phyloP scores from a whole-genome alignment of 2,113 vertebrate species.

The Leptocoma aspasia region DNA sequence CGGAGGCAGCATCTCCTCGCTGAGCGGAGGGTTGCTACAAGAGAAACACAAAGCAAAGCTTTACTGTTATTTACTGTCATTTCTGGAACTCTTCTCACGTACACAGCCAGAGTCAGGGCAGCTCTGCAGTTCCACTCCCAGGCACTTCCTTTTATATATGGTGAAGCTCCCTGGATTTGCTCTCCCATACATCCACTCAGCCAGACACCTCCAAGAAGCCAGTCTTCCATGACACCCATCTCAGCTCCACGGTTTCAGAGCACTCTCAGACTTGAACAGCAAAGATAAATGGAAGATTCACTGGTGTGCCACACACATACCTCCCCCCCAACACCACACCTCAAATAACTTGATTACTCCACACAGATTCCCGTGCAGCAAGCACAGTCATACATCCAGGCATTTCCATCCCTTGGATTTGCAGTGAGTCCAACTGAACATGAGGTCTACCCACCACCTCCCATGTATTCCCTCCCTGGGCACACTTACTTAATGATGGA shows the following conservation, averaged over 20 bases:
- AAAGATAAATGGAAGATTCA: background rate
- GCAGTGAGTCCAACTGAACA: background rate
- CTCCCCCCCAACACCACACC: background rate
- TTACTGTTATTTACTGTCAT: conserved; percentile 15
- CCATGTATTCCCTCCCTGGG: background rate
- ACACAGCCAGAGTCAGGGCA: background rate
- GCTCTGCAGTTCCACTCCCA: background rate
- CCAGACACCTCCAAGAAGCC: background rate
- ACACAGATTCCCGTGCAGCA: background rate
- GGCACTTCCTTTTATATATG: background rate
- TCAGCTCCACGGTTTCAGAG: background rate
- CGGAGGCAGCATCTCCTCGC: conserved; percentile 97
- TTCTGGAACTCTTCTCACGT: background rate
- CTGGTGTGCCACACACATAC: background rate
- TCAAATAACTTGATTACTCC: background rate
- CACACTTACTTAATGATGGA: background rate
- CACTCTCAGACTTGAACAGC: background rate
- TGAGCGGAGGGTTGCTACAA: conserved; percentile 92
- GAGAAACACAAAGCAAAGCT: conserved; percentile 26
- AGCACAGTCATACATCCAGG: background rate
- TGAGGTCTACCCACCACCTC: background rate
- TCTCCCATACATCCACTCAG: background rate
- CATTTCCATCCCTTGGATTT: background rate
- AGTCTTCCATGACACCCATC: background rate
- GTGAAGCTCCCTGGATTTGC: background rate